Conservation (phyloP, 2,888 invertebrate species). For the Aphodius granarius region DNA sequence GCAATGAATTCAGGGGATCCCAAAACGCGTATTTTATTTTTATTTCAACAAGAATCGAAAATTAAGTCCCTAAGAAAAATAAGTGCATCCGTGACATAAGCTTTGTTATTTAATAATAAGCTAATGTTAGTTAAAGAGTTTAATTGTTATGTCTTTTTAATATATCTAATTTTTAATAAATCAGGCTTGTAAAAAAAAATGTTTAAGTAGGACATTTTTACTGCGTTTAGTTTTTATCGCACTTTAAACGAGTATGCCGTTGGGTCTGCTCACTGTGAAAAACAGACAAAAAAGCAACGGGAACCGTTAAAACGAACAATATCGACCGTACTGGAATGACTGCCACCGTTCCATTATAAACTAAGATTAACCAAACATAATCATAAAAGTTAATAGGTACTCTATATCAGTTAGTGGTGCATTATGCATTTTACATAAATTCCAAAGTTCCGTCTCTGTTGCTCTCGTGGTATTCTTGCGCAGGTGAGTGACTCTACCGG, state of each 20-base stretch:
- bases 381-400: constrained; percentile 29
- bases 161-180: no score
- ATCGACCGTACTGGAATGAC: neutral
- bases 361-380: constrained; percentile 29
- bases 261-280: neutral
- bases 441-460: constrained; percentile 15
- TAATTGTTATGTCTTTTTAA: no score
- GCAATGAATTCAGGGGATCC: no score
- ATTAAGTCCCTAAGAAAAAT: no score
- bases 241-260: neutral
- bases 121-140: no score
- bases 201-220: no score
- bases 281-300: neutral
- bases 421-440: constrained; percentile 30
- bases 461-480: constrained; percentile 1
- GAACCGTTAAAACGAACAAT: neutral
- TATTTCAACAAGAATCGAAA: no score
- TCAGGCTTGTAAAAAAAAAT: no score
- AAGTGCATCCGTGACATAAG: no score
- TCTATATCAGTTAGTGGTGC: constrained; percentile 29
- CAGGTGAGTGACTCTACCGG: neutral
- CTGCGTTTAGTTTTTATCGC: neutral
- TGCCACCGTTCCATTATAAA: constrained; percentile 18
- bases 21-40: no score
- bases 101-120: no score